Percentiles rank a stretch among this genome's conserved stretches.
phyloP scores from a whole-genome alignment of 2,797 vertebrate genomes.

The Odontamblyopus lacepedii region DNA sequence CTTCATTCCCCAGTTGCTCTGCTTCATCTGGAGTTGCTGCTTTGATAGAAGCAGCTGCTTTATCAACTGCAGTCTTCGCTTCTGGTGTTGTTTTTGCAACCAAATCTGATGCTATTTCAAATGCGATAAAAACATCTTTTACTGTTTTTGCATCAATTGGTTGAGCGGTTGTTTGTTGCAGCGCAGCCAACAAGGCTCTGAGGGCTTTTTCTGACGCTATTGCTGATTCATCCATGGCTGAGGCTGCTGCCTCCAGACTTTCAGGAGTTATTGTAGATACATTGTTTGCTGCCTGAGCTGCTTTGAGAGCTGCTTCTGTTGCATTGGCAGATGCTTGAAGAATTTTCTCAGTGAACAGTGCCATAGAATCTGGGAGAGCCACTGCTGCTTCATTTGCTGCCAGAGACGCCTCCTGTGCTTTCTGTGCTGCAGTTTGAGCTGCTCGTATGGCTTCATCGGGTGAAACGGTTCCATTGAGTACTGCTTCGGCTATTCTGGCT shows the following conservation, averaged over 20 bases:
- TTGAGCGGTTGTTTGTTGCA: background rate
- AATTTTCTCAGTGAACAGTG: background rate
- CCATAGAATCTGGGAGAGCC: background rate
- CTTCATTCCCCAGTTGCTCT: background rate
- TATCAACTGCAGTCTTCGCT: background rate
- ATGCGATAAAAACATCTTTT: too few species aligned
- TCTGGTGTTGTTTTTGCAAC: too few species aligned
- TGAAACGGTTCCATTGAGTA: background rate
- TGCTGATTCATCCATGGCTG: background rate
- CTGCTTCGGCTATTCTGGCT: background rate
- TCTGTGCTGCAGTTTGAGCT: background rate
- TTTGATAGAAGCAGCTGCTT: background rate
- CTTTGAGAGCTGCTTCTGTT: background rate
- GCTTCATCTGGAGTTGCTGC: background rate
- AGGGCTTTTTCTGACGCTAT: background rate
- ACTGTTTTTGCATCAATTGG: too few species aligned
- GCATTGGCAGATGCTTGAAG: background rate
- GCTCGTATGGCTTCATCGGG: background rate
- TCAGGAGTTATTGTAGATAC: background rate
- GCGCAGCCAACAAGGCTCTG: background rate
- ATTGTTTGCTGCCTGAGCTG: background rate
- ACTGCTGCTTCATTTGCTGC: slow-evolving; percentile 30
- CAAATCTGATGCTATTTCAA: too few species aligned
- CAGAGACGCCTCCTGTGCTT: background rate
- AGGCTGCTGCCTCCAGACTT: background rate